Conservation (phyloP, 2,797 vertebrate species). For the Myotis daubentonii region DNA sequence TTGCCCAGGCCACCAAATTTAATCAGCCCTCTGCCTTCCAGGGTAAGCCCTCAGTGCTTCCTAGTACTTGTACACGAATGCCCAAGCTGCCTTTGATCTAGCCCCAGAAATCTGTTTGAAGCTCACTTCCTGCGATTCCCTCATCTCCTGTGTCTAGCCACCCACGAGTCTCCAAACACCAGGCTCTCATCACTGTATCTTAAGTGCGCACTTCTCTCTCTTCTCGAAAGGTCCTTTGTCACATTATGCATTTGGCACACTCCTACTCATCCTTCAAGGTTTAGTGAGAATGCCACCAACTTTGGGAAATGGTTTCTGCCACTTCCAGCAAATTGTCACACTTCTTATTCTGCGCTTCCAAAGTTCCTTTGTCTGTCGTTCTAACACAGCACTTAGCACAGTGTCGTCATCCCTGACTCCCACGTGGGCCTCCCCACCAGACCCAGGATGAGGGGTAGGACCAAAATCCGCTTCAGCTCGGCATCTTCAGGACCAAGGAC, state of each 20-base stretch:
- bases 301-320: constrained; percentile 3
- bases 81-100: not conserved
- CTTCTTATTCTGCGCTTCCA: not conserved
- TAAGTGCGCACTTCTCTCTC: not conserved
- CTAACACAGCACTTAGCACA: not conserved
- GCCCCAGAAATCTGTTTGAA: not conserved
- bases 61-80: not conserved
- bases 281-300: constrained; percentile 25
- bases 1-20: too few relatives aligned
- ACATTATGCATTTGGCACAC: not conserved
- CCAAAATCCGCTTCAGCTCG: not conserved
- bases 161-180: not conserved
- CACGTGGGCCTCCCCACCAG: not conserved
- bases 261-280: constrained; percentile 40
- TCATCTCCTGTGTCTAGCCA: not conserved
- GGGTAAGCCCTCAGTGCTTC: not conserved
- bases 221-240: constrained; percentile 43
- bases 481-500: not conserved
- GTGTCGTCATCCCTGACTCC: not conserved
- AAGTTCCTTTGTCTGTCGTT: not conserved
- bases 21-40: not conserved
- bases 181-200: not conserved
- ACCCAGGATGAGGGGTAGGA: not conserved
- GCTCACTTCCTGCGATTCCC: not conserved
- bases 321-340: not conserved